These are phyloP conservation scores for Hippocampus zosterae DNA, from an alignment of 2,113 vertebrate genomes.

Conservation along the genomic window DNA sequence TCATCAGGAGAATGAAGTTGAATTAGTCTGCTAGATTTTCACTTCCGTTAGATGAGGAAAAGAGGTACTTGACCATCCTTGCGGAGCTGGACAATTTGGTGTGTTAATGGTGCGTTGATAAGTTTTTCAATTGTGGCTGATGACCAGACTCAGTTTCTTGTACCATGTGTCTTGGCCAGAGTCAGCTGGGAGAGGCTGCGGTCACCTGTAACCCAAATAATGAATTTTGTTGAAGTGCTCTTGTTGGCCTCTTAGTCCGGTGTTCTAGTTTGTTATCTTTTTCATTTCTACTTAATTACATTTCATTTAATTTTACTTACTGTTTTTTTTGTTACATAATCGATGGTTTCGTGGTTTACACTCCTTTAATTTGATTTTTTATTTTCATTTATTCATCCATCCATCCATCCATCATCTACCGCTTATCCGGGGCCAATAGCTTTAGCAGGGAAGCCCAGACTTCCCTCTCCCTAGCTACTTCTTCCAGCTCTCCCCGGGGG, in stretches of 20 bases:
- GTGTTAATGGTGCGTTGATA: background rate
- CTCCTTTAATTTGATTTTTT: too few relatives aligned
- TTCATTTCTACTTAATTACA: background rate
- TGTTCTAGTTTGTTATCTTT: too few relatives aligned
- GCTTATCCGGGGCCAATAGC: too few relatives aligned
- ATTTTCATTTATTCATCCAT: too few relatives aligned
- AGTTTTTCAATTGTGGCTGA: background rate
- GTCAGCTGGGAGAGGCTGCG: background rate
- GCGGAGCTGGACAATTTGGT: background rate
- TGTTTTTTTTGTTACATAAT: too few relatives aligned
- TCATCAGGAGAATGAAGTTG: constrained; percentile 57
- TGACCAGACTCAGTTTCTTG: background rate
- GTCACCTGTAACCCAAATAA: background rate
- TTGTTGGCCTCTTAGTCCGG: too few relatives aligned
- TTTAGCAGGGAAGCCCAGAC: too few relatives aligned
- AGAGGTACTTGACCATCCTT: constrained; percentile 17
- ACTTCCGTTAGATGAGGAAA: constrained; percentile 21
- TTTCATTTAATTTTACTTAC: background rate
- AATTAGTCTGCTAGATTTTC: constrained; percentile 65
- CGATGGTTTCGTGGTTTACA: too few relatives aligned
- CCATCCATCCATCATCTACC: too few relatives aligned
- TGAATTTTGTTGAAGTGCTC: too few relatives aligned
- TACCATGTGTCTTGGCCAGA: background rate
- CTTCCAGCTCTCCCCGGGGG: too few relatives aligned
- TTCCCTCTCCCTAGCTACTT: too few relatives aligned